Evolutionary conservation across 1,140 invertebrate genomes (phyloP).

Genomic region (Drosophila subobscura): DNA sequence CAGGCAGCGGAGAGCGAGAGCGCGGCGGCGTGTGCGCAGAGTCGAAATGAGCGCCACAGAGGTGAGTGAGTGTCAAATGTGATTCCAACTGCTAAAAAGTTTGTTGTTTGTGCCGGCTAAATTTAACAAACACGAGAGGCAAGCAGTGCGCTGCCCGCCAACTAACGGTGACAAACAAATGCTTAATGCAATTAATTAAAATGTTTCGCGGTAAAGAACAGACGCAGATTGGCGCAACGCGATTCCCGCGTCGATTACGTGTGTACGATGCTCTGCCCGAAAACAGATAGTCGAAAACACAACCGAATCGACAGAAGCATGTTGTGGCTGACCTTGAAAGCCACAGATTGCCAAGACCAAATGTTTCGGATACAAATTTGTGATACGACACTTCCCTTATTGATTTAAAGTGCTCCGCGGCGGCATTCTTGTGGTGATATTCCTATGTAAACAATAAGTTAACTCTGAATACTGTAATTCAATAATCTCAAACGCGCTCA

Average conservation of each 20-base stretch:
- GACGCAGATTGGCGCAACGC: background rate
- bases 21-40: constrained; percentile 35
- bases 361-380: background rate
- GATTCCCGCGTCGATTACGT: constrained; percentile 33
- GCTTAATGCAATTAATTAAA: constrained; percentile 2
- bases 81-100: constrained; percentile 6
- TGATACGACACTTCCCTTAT: background rate
- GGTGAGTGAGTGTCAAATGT: constrained; percentile 46
- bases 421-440: too few relatives aligned
- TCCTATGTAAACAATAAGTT: background rate
- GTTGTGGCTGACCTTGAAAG: constrained; percentile 15
- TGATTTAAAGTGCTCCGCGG: background rate
- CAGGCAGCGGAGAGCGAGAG: background rate
- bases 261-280: background rate
- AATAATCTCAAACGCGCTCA: background rate
- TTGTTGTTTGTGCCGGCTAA: constrained; percentile 26
- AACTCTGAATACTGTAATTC: background rate
- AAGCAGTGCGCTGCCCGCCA: constrained; percentile 6
- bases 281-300: constrained; percentile 10
- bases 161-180: background rate
- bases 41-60: constrained; percentile 53
- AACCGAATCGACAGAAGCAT: background rate
- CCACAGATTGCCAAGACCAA: background rate
- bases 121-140: constrained; percentile 7
- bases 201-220: constrained; percentile 4